These are phyloP conservation scores for Deladenus siricidicola DNA, from an alignment of 2,888 invertebrate genomes.

Conservation along the genomic window DNA sequence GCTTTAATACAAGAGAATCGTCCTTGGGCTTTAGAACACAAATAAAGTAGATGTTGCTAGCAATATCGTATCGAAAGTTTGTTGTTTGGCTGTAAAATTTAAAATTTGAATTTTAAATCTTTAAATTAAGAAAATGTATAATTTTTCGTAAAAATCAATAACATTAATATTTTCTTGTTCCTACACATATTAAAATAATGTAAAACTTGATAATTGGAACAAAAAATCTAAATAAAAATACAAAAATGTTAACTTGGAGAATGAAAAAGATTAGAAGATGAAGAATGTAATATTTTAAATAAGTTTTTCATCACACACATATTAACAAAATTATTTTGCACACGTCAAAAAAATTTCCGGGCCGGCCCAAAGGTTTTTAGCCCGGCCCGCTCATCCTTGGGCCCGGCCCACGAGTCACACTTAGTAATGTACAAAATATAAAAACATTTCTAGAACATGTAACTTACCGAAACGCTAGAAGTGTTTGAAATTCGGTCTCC, in stretches of 20 bases:
- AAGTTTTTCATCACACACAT: too few relatives aligned
- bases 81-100: constrained; percentile 19
- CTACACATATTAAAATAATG: too few relatives aligned
- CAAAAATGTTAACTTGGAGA: too few relatives aligned
- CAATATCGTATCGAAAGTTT: constrained; percentile 13
- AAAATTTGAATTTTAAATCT: too few relatives aligned
- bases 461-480: constrained; percentile 27
- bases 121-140: too few relatives aligned
- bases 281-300: too few relatives aligned
- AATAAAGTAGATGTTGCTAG: constrained; percentile 32
- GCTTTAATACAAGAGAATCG: constrained; percentile 23
- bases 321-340: too few relatives aligned
- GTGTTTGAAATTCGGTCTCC: constrained; percentile 16
- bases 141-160: too few relatives aligned
- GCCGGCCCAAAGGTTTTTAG: background rate
- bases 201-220: too few relatives aligned
- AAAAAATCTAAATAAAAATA: too few relatives aligned
- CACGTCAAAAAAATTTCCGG: background rate
- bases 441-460: background rate
- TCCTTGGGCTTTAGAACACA: constrained; percentile 30
- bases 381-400: background rate
- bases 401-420: background rate
- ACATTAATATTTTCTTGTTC: too few relatives aligned
- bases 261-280: too few relatives aligned
- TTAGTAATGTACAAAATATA: background rate